Evolutionary conservation across 2,888 invertebrate genomes (phyloP), one percentile per base, ranked within the genome.

Genomic region (Microplitis manilae): DNA sequence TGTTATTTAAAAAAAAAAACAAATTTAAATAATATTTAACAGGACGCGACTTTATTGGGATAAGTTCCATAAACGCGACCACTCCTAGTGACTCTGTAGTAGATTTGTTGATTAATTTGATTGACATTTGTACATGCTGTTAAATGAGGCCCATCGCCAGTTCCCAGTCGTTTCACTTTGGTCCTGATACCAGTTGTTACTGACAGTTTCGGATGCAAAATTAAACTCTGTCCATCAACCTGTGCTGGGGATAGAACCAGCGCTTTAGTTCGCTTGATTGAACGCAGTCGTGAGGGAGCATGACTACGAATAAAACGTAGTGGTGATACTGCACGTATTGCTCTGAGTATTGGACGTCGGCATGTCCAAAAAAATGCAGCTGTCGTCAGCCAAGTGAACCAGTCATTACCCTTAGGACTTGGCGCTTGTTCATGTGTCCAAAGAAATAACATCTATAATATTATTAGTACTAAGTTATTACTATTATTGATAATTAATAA

Each of bases 361-460:
- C 85, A 87, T 39, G 86, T 83, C 89, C 89, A 89, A 69, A 89
- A 80, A 1, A 90, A 65, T 5, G 87, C 73, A 0, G 86, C 86
- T 0, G 89, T 87, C 9, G 87, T 86, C 68, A 89, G 81, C 89
- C 90, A 90, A 1, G 89, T 88, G 61, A 90, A 85, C 89, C 88
- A 89, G 0, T 88, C 88, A 75, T 86, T 85, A 1, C 86, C 86
- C 79, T 81, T 83, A 4, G 85, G 84, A 38, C 65, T 20, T 75
- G 83, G 78, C 13, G 84, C 83, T 1, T 83, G 79, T 39, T 87
- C 85, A 67, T 83, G 84, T 73, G 88, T 83, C 88, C 89, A 88
- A 15, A 87, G 83, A 81, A 89, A 89, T 77, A 89, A 79, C 89
- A 89, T 89, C 87, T 88, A 79, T 67, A 30, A 20, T 60, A 15